Evolutionary conservation across 2,113 vertebrate species (phyloP).

Genomic region (Ceratotherium simum): DNA sequence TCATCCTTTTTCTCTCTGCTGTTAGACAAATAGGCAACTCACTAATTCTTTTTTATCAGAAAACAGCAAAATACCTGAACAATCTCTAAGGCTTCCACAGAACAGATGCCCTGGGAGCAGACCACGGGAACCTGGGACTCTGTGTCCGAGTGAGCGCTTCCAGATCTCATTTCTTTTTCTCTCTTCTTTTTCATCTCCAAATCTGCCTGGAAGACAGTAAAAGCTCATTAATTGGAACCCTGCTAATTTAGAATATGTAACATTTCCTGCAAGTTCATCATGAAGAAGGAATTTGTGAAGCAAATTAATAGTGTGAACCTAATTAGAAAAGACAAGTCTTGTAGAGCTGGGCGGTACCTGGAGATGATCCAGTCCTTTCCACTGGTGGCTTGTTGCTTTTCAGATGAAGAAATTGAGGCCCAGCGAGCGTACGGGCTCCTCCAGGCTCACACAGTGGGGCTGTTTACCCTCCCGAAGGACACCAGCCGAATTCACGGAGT

Average conservation of each 20-base stretch:
- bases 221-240: slow-evolving; percentile 45
- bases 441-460: background rate
- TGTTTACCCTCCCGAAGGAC: background rate
- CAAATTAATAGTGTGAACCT: background rate
- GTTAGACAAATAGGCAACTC: background rate
- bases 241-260: background rate
- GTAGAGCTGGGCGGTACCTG: background rate
- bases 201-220: slow-evolving; percentile 15
- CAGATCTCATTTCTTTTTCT: background rate
- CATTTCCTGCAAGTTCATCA: background rate
- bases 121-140: fast-evolving
- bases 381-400: background rate
- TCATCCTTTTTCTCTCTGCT: background rate
- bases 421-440: background rate
- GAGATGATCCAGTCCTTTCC: background rate
- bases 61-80: background rate
- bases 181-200: slow-evolving; percentile 40
- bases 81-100: fast-evolving
- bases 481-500: background rate
- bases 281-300: background rate
- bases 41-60: background rate
- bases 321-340: background rate
- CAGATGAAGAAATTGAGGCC: background rate
- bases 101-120: background rate
- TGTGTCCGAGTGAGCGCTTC: background rate